A percentile compares a stretch with the other conserved stretches of the same genome.
Conservation (phyloP, 2,113 vertebrate genomes). For the Misgurnus anguillicaudatus region DNA sequence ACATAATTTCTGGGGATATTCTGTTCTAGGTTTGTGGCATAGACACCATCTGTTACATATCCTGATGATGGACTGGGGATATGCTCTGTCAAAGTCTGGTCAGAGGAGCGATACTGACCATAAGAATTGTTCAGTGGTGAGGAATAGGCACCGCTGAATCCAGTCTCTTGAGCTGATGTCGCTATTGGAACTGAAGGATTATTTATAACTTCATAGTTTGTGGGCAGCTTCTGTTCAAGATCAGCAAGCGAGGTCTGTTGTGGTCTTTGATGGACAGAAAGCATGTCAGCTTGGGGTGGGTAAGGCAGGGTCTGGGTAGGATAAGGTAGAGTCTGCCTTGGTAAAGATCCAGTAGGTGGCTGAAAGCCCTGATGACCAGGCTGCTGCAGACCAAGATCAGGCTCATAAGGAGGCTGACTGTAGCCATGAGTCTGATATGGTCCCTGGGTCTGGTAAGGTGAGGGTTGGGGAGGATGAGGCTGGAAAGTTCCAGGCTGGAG, state of each 20-base stretch:
- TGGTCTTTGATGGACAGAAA: constrained; percentile 84
- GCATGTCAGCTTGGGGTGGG: constrained; percentile 79
- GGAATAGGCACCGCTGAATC: constrained; percentile 73
- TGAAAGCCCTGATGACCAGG: constrained; percentile 81
- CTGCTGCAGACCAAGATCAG: constrained; percentile 80
- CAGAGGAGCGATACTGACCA: constrained; percentile 80
- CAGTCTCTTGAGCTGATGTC: constrained; percentile 78
- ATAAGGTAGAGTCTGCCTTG: constrained; percentile 79
- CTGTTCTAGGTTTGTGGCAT: constrained; percentile 92
- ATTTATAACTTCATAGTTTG: constrained; percentile 93
- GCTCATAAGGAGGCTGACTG: constrained; percentile 77
- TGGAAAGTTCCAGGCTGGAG: constrained; percentile 86
- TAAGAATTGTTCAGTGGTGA: constrained; percentile 72
- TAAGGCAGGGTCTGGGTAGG: constrained; percentile 75
- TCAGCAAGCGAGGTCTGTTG: constrained; percentile 92
- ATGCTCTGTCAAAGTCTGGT: constrained; percentile 78
- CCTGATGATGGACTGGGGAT: constrained; percentile 79
- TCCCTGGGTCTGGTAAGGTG: constrained; percentile 79
- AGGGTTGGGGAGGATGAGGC: constrained; percentile 77
- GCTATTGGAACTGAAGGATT: constrained; percentile 81
- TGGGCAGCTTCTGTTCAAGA: constrained; percentile 93
- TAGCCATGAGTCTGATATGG: constrained; percentile 80
- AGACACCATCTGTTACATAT: constrained; percentile 86
- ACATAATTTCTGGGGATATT: constrained; percentile 97
- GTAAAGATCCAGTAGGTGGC: constrained; percentile 78